These are phyloP conservation scores for Hydrotaea diabolus DNA, from an alignment of 2,888 invertebrate genomes.

Conservation along the genomic window DNA sequence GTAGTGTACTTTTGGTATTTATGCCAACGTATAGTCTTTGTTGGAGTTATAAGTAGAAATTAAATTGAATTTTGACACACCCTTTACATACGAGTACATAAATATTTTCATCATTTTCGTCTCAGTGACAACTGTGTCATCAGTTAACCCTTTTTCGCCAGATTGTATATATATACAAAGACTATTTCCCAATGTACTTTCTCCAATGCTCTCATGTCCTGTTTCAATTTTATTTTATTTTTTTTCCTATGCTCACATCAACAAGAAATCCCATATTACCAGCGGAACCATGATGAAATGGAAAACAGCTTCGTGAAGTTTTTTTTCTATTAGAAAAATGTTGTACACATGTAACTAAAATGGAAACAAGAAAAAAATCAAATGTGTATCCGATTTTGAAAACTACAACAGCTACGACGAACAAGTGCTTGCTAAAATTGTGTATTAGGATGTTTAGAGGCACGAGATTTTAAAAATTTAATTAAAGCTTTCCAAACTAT, in stretches of 20 bases:
- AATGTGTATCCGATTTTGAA: constrained; percentile 1
- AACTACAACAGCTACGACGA: neutral
- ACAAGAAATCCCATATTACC: constrained; percentile 26
- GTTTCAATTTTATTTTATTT: constrained; percentile 17
- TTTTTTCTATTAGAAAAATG: neutral
- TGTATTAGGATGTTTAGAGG: no score
- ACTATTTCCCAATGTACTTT: neutral
- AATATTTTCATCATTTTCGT: neutral
- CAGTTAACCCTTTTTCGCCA: neutral
- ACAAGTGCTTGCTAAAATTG: neutral
- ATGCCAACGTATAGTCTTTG: no score
- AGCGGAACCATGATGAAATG: constrained; percentile 31
- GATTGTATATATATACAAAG: neutral
- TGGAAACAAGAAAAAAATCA: constrained; percentile 9
- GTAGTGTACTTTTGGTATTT: no score
- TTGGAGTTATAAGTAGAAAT: no score
- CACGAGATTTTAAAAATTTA: no score
- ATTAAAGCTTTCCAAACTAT: no score
- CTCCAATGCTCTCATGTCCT: constrained; percentile 30
- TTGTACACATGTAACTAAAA: neutral
- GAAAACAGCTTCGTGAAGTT: neutral
- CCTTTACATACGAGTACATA: no score
- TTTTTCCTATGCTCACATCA: no score
- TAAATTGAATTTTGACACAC: no score
- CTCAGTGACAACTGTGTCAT: neutral